phyloP scores from a whole-genome alignment of 2,113 vertebrate genomes.

The Cathartes aura region DNA sequence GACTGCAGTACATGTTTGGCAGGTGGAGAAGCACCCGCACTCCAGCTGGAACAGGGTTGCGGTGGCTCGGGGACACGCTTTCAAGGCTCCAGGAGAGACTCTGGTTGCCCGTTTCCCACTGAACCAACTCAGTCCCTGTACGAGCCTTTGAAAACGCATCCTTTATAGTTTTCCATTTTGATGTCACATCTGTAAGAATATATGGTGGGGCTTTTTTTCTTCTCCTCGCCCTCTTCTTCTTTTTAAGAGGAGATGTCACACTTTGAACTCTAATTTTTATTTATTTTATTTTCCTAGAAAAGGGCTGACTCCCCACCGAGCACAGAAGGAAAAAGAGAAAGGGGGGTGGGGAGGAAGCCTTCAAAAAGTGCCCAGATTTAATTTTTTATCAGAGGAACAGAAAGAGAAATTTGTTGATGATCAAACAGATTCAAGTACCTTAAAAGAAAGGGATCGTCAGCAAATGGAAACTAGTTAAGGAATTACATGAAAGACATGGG shows the following conservation, averaged over 20 bases:
- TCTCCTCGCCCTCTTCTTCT: background rate
- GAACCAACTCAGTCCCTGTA: constrained; percentile 30
- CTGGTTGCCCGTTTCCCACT: background rate
- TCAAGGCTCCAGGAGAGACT: background rate
- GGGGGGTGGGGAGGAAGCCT: background rate
- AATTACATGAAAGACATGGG: constrained; percentile 46
- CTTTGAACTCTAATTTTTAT: constrained; percentile 64
- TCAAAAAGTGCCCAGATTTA: constrained; percentile 62
- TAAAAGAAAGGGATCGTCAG: background rate
- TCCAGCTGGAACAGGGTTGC: background rate
- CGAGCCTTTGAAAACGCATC: constrained; percentile 18
- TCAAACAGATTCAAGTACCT: constrained; percentile 67
- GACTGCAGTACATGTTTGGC: background rate
- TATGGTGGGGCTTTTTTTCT: background rate
- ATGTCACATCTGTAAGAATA: constrained; percentile 69
- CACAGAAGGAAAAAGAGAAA: background rate
- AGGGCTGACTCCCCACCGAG: constrained; percentile 2
- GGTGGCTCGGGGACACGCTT: background rate
- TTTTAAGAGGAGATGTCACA: constrained; percentile 5
- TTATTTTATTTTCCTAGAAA: constrained; percentile 70
- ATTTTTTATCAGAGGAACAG: constrained; percentile 69
- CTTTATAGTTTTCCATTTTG: constrained; percentile 73
- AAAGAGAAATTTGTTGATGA: constrained; percentile 67
- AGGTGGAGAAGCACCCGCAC: background rate
- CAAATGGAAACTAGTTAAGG: constrained; percentile 51